phyloP scores from a whole-genome alignment of 2,113 vertebrate species.

The Tichodroma muraria region DNA sequence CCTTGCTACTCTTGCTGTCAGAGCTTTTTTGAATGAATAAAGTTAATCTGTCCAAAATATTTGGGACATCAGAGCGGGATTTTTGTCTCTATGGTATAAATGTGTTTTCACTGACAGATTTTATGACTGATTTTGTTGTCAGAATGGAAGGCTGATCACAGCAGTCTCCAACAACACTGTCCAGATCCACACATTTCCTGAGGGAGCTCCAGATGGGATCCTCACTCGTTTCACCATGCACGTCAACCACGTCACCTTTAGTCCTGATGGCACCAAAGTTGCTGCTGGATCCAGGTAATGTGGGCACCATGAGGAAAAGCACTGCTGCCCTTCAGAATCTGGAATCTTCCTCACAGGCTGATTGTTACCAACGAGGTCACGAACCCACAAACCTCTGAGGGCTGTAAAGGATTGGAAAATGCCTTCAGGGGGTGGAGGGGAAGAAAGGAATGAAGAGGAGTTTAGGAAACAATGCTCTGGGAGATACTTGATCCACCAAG shows the following conservation, averaged over 20 bases:
- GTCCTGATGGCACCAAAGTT: constrained; percentile 73
- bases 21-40: background rate
- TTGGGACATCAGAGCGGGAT: background rate
- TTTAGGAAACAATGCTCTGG: background rate
- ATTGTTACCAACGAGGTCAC: background rate
- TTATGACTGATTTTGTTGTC: background rate
- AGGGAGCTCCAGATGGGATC: constrained; percentile 90
- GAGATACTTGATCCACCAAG: background rate
- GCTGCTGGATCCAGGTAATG: constrained; percentile 90
- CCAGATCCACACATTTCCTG: constrained; percentile 92
- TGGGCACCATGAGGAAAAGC: background rate
- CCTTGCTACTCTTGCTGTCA: background rate
- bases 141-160: constrained; percentile 86
- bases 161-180: constrained; percentile 89
- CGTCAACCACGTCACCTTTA: constrained; percentile 89
- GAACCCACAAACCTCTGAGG: background rate
- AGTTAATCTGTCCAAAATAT: background rate
- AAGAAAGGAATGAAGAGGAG: background rate
- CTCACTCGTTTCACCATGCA: constrained; percentile 92
- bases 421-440: background rate
- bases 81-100: background rate
- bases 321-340: background rate
- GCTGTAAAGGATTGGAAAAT: background rate
- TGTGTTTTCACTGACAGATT: background rate
- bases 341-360: background rate